Evolutionary conservation across 1,140 invertebrate genomes (phyloP).

Genomic region (Arion vulgaris): DNA sequence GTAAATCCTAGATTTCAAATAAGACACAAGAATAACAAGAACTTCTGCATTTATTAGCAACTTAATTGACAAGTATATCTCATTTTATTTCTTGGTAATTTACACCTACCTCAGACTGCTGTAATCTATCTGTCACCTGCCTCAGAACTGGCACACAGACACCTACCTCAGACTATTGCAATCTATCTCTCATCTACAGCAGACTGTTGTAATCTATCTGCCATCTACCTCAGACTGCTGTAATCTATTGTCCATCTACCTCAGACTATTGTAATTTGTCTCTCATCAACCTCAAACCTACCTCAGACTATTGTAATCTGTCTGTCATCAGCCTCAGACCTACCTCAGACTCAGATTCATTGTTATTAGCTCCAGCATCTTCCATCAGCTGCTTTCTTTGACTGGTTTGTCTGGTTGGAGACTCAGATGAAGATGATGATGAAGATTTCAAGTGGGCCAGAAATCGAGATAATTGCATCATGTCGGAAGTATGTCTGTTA

Average conservation of each 20-base stretch:
- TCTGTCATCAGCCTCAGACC: neutral
- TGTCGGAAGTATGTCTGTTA: neutral
- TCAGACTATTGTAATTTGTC: neutral
- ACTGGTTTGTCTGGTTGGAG: neutral
- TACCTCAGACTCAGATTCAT: conserved; percentile 17
- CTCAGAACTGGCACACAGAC: no score
- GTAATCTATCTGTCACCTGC: no score
- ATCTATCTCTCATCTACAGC: no score
- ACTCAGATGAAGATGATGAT: neutral
- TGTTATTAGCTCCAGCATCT: neutral
- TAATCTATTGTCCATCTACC: neutral
- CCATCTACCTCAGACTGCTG: no score
- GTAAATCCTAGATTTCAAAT: conserved; percentile 63
- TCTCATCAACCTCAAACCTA: no score
- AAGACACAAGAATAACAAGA: conserved; percentile 33
- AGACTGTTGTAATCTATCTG: no score
- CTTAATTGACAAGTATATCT: no score
- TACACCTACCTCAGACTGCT: no score
- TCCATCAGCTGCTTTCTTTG: neutral
- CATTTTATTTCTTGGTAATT: no score
- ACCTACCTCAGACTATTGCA: no score
- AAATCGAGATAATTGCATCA: conserved; percentile 5
- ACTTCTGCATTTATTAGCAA: no score
- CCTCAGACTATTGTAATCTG: no score
- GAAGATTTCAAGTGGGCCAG: conserved; percentile 2